phyloP scores from a whole-genome alignment of 1,140 invertebrate genomes.

The Drosophila virilis region DNA sequence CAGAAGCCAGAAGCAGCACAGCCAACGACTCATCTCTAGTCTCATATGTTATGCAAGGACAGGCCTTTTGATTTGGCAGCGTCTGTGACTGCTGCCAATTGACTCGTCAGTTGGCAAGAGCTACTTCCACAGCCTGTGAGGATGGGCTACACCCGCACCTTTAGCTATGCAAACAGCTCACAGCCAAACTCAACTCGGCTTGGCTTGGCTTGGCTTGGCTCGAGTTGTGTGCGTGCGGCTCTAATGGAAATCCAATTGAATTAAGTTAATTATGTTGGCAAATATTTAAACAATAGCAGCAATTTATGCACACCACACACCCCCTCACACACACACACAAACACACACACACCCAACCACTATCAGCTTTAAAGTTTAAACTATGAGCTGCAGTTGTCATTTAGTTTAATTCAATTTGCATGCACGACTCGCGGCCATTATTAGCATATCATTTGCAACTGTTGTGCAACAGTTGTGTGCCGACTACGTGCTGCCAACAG shows the following conservation, averaged over 20 bases:
- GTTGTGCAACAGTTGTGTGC: conserved; percentile 33
- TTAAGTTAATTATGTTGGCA: conserved; percentile 84
- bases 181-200: conserved; percentile 10
- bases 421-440: conserved; percentile 48
- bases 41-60: conserved; percentile 70
- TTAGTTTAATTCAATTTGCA: conserved; percentile 68
- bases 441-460: conserved; percentile 49
- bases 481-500: conserved; percentile 31
- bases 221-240: conserved; percentile 50
- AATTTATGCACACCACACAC: conserved; percentile 64
- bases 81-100: conserved; percentile 17
- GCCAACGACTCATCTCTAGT: conserved; percentile 33
- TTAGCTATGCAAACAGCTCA: conserved; percentile 60
- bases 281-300: conserved; percentile 83
- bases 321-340: conserved; percentile 9
- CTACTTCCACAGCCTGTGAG: neutral
- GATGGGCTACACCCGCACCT: conserved; percentile 38
- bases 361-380: conserved; percentile 45
- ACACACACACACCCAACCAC: neutral
- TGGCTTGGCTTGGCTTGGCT: conserved; percentile 8
- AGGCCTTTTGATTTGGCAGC: conserved; percentile 58
- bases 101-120: neutral
- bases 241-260: conserved; percentile 84
- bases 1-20: neutral
- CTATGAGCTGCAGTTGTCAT: conserved; percentile 47